A percentile compares a stretch with the other conserved stretches of the same genome.
phyloP scores from a whole-genome alignment of 92 coral and sea anemone genomes.

The Siderastrea siderea region DNA sequence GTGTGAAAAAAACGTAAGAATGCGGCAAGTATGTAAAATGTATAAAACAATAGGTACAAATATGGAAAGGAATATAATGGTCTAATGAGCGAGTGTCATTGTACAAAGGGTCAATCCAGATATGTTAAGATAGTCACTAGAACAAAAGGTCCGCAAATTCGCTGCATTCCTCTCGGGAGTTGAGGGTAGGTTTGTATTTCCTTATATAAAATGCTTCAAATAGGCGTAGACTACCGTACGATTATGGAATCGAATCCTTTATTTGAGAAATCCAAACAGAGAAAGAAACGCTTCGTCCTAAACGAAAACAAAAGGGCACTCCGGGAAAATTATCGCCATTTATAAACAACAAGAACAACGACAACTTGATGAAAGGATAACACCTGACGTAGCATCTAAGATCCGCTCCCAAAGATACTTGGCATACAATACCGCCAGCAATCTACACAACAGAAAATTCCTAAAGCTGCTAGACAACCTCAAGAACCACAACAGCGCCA shows the following conservation, averaged over 20 bases:
- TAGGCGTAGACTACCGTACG: conserved; percentile 16
- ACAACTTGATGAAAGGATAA: conserved; percentile 23
- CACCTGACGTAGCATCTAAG: conserved; percentile 23
- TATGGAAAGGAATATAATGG: no score
- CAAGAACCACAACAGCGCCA: conserved; percentile 4
- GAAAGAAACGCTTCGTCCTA: conserved; percentile 47
- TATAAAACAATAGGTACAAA: no score
- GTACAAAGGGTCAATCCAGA: no score
- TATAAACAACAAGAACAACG: conserved; percentile 10
- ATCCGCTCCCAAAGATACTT: conserved; percentile 30
- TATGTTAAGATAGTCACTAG: no score
- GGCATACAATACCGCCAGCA: conserved; percentile 50
- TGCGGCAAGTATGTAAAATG: no score
- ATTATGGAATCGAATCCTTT: conserved; percentile 31
- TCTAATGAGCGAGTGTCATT: no score
- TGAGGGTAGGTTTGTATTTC: no score
- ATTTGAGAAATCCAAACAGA: conserved; percentile 38
- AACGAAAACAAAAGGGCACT: conserved; percentile 47
- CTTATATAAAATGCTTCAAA: no score
- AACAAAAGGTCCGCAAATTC: no score
- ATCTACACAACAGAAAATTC: conserved; percentile 27
- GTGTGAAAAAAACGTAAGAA: no score
- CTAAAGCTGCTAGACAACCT: conserved; percentile 19
- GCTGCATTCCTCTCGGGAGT: no score
- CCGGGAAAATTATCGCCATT: conserved; percentile 21